Evolutionary conservation across 1,140 invertebrate species (phyloP).

Genomic region (Cheumatopsyche charites): DNA sequence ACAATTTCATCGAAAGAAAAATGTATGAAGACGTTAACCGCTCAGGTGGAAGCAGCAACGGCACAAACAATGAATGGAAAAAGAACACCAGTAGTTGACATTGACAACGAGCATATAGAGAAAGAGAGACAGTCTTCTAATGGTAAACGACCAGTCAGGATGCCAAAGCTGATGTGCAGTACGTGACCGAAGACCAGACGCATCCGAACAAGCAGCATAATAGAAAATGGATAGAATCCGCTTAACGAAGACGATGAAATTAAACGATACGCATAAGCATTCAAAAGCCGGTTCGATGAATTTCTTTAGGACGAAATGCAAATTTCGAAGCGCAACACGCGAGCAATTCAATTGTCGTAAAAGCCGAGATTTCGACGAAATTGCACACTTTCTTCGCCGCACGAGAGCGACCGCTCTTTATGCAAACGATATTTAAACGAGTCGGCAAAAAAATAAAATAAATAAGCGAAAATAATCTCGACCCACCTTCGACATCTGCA

Average conservation of each 20-base stretch:
- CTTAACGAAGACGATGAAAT: no score
- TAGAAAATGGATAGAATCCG: no score
- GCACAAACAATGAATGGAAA: slow-evolving; percentile 10
- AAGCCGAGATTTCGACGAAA: neutral
- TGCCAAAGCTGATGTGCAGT: neutral
- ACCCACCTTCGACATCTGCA: slow-evolving; percentile 3
- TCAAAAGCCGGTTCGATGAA: no score
- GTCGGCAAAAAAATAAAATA: no score
- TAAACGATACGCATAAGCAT: no score
- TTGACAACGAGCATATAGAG: neutral
- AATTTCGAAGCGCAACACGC: no score
- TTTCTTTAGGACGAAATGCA: no score
- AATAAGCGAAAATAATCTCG: neutral
- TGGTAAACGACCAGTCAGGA: neutral
- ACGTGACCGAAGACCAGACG: slow-evolving; percentile 21
- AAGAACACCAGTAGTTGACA: slow-evolving; percentile 7
- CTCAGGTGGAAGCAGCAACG: neutral
- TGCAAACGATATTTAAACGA: slow-evolving; percentile 3
- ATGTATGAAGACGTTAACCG: neutral
- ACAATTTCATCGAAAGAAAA: slow-evolving; percentile 8
- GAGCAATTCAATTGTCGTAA: no score
- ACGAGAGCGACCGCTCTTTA: neutral
- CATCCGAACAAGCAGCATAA: slow-evolving; percentile 2
- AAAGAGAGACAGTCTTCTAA: neutral
- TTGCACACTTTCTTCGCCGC: slow-evolving; percentile 6